A percentile compares a stretch with the other conserved stretches of the same genome.
phyloP scores from a whole-genome alignment of 1,140 invertebrate species.

The Spodoptera litura region DNA sequence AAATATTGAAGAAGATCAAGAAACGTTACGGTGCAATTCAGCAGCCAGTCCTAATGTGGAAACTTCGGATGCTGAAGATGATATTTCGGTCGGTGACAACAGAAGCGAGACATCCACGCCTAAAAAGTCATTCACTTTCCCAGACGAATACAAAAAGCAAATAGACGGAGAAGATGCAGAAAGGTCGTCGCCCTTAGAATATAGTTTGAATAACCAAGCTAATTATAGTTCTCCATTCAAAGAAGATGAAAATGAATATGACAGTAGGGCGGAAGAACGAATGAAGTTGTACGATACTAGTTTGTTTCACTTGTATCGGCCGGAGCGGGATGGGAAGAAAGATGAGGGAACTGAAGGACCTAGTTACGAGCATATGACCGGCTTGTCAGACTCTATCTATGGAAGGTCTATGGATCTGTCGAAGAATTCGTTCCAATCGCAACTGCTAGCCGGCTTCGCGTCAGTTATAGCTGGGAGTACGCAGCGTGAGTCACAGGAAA shows the following conservation, averaged over 20 bases:
- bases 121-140: slow-evolving; percentile 61
- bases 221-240: slow-evolving; percentile 77
- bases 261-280: slow-evolving; percentile 67
- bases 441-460: slow-evolving; percentile 80
- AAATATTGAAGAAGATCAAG: slow-evolving; percentile 63
- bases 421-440: slow-evolving; percentile 80
- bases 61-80: slow-evolving; percentile 75
- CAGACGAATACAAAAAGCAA: slow-evolving; percentile 49
- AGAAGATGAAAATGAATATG: slow-evolving; percentile 77
- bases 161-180: slow-evolving; percentile 60
- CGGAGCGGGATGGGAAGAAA: slow-evolving; percentile 71
- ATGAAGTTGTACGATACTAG: slow-evolving; percentile 76
- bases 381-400: slow-evolving; percentile 76
- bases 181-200: slow-evolving; percentile 67
- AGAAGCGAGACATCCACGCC: slow-evolving; percentile 77
- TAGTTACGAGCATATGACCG: slow-evolving; percentile 65
- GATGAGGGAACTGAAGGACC: slow-evolving; percentile 62
- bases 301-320: slow-evolving; percentile 79
- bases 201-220: slow-evolving; percentile 58
- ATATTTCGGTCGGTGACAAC: slow-evolving; percentile 82
- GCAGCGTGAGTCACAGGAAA: slow-evolving; percentile 76
- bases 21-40: slow-evolving; percentile 60
- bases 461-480: slow-evolving; percentile 77
- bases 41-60: slow-evolving; percentile 65
- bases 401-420: slow-evolving; percentile 80